A percentile compares a stretch with the other conserved stretches of the same genome.
Evolutionary conservation across 2,113 vertebrate species (phyloP).

Genomic region (Castor canadensis): DNA sequence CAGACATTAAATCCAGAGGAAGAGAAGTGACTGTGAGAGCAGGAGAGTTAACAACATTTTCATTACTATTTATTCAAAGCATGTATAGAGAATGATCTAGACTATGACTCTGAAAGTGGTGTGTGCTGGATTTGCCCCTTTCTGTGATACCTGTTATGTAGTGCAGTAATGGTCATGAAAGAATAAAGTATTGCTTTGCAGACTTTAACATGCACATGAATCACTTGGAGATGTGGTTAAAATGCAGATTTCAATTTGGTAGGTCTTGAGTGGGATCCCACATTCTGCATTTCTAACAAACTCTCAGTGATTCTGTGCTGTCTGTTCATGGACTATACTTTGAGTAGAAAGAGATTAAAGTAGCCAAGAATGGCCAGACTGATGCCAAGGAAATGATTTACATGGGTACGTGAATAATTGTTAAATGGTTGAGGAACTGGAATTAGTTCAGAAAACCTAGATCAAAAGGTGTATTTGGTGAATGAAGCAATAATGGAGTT

Average conservation of each 20-base stretch:
- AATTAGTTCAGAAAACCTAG: constrained; percentile 21
- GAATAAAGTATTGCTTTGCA: neutral
- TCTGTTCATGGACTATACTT: neutral
- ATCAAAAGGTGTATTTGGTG: neutral
- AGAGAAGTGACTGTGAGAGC: neutral
- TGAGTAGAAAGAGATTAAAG: neutral
- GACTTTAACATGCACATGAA: neutral
- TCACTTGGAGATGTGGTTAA: constrained; percentile 11
- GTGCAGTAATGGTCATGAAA: neutral
- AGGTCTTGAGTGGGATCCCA: neutral
- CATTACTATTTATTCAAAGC: neutral
- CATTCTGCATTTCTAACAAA: constrained; percentile 15
- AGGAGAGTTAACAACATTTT: neutral
- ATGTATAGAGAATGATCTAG: neutral
- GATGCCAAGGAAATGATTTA: constrained; percentile 1
- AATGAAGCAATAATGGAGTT: neutral
- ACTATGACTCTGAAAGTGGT: neutral
- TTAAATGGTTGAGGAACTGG: constrained; percentile 16
- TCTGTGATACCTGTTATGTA: neutral
- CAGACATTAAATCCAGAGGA: neutral
- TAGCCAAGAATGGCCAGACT: neutral
- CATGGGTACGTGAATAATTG: neutral
- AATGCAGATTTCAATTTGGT: constrained; percentile 20
- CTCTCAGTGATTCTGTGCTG: neutral
- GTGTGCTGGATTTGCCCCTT: neutral